Evolutionary conservation across 2,113 vertebrate species (phyloP), one percentile per base, ranked within the genome.

Genomic region (Halcyon malimbica): DNA sequence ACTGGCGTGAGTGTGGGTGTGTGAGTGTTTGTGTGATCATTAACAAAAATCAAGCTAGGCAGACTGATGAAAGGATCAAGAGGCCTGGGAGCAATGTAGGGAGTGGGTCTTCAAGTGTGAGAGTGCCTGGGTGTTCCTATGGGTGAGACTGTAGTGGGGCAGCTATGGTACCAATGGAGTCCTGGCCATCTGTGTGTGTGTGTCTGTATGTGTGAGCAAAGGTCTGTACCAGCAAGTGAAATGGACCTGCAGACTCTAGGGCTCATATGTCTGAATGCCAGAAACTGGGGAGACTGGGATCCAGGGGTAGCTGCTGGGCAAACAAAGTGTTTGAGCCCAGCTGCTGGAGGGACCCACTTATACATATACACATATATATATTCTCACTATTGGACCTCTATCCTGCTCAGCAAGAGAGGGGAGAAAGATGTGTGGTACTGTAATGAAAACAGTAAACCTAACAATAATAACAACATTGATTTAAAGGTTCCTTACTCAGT

Each of bases 371-470:
- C 24, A 50, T 6, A 29, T 13, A 20, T n/a, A 24, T 46, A 60
- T 44, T 83, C n/a, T 62, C 24, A 44, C 8, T 41, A 6, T 39
- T 62, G 10, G 28, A 62, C 48, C 10, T 54, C 4, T 24, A 54
- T 44, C 28, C 44, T 0, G 1, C 54, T 62, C 33, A 78, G 31
- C 3, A 16, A 69, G 21, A 87, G 8, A 16, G 23, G 12, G 10
- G 14, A 56, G 12, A 26, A 28, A 82, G 31, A 15, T 26, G 33
- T 37, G 9, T 83, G n/a, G 13, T 44, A 65, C n/a, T 29, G 25
- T 57, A 92, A 92, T 83, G 33, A 80, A 89, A 89, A 74, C n/a
- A 62, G 29, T 62, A 89, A 77, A 41, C 13, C 6, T 67, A 59
- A 74, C 16, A 57, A 56, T 53, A 68, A 64, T 16, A 81, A 51